phyloP scores from a whole-genome alignment of 2,797 vertebrate species.

The Chelidonichthys spinosus region DNA sequence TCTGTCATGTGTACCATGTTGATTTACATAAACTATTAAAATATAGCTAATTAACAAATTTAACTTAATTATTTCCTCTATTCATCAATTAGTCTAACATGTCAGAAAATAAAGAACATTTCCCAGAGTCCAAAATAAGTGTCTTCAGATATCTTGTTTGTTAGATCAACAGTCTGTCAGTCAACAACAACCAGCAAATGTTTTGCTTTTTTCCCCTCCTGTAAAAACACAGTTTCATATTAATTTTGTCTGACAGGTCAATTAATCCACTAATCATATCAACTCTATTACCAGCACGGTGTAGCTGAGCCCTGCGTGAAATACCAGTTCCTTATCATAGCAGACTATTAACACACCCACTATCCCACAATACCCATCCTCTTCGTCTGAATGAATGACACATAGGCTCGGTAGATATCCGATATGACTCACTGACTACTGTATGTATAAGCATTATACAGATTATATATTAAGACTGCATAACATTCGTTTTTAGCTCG shows the following conservation, averaged over 20 bases:
- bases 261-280: not conserved
- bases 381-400: not conserved
- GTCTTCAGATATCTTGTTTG: not conserved
- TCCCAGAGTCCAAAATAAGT: not conserved
- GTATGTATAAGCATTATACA: not conserved
- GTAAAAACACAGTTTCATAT: not conserved
- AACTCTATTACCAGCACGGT: not conserved
- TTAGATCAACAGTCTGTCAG: not conserved
- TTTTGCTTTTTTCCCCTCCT: not conserved
- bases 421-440: not conserved
- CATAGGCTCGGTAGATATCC: too few species aligned
- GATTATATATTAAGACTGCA: too few species aligned
- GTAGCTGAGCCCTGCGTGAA: too few species aligned
- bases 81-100: not conserved
- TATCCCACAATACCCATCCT: not conserved
- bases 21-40: not conserved
- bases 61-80: not conserved
- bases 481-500: not conserved
- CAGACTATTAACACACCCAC: not conserved
- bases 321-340: not conserved
- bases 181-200: not conserved
- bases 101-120: not conserved
- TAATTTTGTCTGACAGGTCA: too few species aligned
- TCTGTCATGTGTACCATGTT: not conserved
- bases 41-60: not conserved